Conservation (phyloP, 2,888 invertebrate species). For the Sialis lutaria region DNA sequence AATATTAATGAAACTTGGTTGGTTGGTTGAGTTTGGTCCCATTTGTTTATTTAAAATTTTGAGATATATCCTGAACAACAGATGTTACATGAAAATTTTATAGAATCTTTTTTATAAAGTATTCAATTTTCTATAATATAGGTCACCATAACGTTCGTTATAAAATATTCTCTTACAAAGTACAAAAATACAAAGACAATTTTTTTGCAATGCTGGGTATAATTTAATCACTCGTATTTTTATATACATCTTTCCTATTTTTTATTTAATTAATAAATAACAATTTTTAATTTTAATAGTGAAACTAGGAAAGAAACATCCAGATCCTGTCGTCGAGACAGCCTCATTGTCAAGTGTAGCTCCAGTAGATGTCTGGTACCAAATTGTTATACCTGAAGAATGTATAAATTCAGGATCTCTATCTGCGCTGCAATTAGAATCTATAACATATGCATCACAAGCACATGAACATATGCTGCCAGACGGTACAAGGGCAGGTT, state of each 20-base stretch:
- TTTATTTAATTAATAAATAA: not conserved
- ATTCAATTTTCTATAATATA: too few species aligned
- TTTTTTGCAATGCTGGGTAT: too few species aligned
- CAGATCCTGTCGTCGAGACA: constrained; percentile 97
- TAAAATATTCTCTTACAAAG: too few species aligned
- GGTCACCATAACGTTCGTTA: too few species aligned
- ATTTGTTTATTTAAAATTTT: too few species aligned
- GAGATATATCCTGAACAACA: too few species aligned
- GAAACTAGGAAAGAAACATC: constrained; percentile 88
- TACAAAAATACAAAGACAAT: too few species aligned
- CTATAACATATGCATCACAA: constrained; percentile 93
- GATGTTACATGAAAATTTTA: too few species aligned
- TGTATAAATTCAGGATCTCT: constrained; percentile 70
- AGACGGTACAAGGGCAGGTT: constrained; percentile 82
- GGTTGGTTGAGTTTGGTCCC: too few species aligned
- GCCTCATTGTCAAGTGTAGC: constrained; percentile 92
- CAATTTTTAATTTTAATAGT: constrained; percentile 32
- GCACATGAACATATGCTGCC: constrained; percentile 85
- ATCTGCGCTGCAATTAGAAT: constrained; percentile 92
- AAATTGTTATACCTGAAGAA: constrained; percentile 64
- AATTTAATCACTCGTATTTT: too few species aligned
- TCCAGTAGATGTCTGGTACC: constrained; percentile 85
- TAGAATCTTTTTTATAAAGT: too few species aligned
- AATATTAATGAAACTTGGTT: too few species aligned
- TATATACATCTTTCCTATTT: not conserved